These are phyloP conservation scores for mouse (Mus musculus) DNA, from an alignment of 2,113 vertebrate genomes.

Conservation along the genomic window GRCm39 chr13:10957501-10958000, in stretches of 20 bases:
- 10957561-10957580: background rate
- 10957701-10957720: background rate
- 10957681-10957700: background rate
- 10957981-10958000: background rate
- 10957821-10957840: background rate
- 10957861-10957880: background rate
- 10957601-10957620: background rate
- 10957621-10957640: background rate
- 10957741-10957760: background rate
- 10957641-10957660: background rate
- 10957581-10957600: background rate
- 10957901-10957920: background rate
- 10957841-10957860: background rate
- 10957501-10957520: background rate
- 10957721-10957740: background rate
- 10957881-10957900: background rate
- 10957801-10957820: background rate
- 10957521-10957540: background rate
- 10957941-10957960: background rate
- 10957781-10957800: background rate
- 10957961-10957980: background rate
- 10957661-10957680: background rate
- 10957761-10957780: background rate
- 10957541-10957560: background rate
- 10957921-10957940: background rate